phyloP scores from a whole-genome alignment of 1,140 invertebrate species.

The Dysdera silvatica region DNA sequence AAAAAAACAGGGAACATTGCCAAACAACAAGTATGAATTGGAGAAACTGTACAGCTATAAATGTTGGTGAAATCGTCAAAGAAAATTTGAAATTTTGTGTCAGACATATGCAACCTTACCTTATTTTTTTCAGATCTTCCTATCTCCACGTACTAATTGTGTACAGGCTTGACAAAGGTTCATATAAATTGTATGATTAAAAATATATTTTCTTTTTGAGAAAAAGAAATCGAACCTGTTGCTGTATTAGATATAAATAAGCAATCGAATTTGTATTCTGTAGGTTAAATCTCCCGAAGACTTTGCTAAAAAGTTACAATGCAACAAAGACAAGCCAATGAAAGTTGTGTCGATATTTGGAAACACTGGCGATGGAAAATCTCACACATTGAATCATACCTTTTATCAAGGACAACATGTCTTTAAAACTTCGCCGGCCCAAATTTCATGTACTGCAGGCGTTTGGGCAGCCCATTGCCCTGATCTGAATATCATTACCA shows the following conservation, averaged over 20 bases:
- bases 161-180: too few relatives aligned
- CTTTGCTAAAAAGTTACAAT: slow-evolving; percentile 40
- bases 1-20: too few relatives aligned
- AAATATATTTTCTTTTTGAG: not conserved
- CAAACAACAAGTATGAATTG: too few relatives aligned
- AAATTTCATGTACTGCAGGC: slow-evolving; percentile 67
- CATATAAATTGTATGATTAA: not conserved
- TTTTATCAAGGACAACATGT: slow-evolving; percentile 68
- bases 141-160: too few relatives aligned
- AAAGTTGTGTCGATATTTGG: slow-evolving; percentile 83
- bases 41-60: too few relatives aligned
- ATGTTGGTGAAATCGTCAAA: too few relatives aligned
- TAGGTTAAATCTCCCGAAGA: slow-evolving; percentile 42
- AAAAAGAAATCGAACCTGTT: not conserved
- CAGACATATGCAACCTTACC: too few relatives aligned
- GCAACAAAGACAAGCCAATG: slow-evolving; percentile 44
- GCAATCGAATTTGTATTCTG: slow-evolving; percentile 11
- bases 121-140: too few relatives aligned
- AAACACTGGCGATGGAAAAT: slow-evolving; percentile 79
- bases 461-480: slow-evolving; percentile 70
- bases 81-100: too few relatives aligned
- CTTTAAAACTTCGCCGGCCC: slow-evolving; percentile 62
- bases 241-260: not conserved
- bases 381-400: slow-evolving; percentile 68
- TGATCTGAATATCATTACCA: slow-evolving; percentile 56